Conservation (phyloP, 2,797 vertebrate genomes). For the Decapterus maruadsi region DNA sequence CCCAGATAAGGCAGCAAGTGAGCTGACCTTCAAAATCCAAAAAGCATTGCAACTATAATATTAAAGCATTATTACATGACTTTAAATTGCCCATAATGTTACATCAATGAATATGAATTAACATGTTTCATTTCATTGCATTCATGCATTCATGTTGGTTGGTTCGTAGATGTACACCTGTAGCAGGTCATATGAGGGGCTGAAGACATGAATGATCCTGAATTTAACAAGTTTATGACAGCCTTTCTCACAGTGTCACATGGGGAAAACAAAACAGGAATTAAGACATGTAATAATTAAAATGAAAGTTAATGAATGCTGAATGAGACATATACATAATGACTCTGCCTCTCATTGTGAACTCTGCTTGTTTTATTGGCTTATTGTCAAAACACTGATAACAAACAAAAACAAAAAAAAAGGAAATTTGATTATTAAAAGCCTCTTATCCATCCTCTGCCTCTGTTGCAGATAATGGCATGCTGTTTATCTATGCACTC, state of each 20-base stretch:
- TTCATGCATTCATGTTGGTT: too few species aligned
- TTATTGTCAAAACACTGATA: constrained; percentile 7
- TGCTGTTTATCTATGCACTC: neutral
- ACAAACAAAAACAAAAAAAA: neutral
- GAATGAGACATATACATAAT: neutral
- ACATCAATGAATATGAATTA: constrained; percentile 4
- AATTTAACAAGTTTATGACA: too few species aligned
- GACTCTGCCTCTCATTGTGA: constrained; percentile 1
- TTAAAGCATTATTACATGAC: neutral
- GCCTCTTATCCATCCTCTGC: constrained; percentile 1
- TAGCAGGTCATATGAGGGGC: too few species aligned
- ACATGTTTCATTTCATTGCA: too few species aligned
- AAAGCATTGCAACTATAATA: neutral
- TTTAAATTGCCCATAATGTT: constrained; percentile 7
- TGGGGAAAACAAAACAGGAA: too few species aligned
- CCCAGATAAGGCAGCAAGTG: constrained; percentile 27
- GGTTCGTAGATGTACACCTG: too few species aligned
- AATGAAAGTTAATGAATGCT: neutral
- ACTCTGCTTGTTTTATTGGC: neutral
- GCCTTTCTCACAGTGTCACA: too few species aligned
- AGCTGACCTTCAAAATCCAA: constrained; percentile 40
- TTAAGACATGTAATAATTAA: too few species aligned
- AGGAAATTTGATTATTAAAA: constrained; percentile 5
- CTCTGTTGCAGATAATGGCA: constrained; percentile 5
- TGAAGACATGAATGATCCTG: too few species aligned